These are phyloP conservation scores for Meriones psammophilus DNA, from an alignment of 2,797 vertebrate species.

Conservation along the genomic window DNA sequence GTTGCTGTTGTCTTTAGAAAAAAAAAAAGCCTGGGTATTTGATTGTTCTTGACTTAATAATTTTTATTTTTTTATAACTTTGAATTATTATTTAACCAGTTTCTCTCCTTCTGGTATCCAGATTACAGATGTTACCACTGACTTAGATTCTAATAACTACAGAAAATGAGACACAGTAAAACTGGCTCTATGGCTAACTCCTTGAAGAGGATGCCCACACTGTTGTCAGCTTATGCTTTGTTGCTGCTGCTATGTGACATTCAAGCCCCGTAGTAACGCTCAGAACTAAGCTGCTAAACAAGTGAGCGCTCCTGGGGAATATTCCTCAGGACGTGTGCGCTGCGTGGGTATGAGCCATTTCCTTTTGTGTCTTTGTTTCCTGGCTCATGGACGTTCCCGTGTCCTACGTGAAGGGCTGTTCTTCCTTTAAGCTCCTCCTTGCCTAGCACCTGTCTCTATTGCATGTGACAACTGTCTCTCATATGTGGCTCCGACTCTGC, in stretches of 20 bases:
- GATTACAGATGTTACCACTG: not conserved
- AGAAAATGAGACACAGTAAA: not conserved
- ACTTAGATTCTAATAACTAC: conserved; percentile 7
- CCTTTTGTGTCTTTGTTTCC: not conserved
- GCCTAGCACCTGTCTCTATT: not conserved
- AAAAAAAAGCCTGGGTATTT: not conserved
- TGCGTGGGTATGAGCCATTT: not conserved
- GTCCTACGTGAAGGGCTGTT: conserved; percentile 1
- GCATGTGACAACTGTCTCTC: not conserved
- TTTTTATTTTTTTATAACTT: not conserved
- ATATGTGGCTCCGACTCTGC: not conserved
- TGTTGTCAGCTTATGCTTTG: not conserved
- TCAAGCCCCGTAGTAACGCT: not conserved
- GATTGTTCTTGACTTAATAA: not conserved
- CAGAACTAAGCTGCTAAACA: not conserved
- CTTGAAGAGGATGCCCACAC: not conserved
- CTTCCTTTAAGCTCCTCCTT: not conserved
- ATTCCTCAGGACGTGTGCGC: not conserved
- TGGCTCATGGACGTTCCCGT: not conserved
- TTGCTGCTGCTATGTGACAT: not conserved
- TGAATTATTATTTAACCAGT: not conserved
- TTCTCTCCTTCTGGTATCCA: not conserved
- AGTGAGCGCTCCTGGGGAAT: not conserved
- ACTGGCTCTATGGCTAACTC: not conserved
- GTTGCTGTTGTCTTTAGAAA: not conserved